These are phyloP conservation scores for Nyctibius grandis DNA, from an alignment of 2,797 vertebrate species.

Conservation along the genomic window DNA sequence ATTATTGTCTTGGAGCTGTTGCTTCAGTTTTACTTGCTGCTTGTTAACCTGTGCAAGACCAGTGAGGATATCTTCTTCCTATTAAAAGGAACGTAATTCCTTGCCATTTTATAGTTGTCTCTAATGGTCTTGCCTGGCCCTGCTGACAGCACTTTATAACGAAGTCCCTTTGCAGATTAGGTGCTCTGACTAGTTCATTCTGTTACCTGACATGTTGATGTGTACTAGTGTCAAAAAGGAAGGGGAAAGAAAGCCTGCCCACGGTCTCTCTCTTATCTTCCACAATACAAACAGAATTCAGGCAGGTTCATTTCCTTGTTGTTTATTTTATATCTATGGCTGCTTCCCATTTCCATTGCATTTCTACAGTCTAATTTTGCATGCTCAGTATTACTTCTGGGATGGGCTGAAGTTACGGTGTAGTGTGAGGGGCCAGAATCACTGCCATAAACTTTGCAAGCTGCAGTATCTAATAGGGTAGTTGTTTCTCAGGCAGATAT, in stretches of 20 bases:
- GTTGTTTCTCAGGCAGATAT: neutral
- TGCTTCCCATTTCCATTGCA: neutral
- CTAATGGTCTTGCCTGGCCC: neutral
- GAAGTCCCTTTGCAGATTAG: neutral
- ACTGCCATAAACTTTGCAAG: neutral
- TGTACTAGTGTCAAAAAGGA: too few relatives aligned
- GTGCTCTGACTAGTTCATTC: neutral
- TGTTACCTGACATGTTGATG: neutral
- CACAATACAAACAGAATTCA: neutral
- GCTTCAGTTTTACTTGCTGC: neutral
- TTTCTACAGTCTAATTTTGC: neutral
- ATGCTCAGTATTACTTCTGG: neutral
- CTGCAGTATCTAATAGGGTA: neutral
- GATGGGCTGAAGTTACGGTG: neutral
- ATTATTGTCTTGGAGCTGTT: neutral
- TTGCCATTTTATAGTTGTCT: neutral
- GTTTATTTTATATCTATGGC: neutral
- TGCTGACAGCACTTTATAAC: neutral
- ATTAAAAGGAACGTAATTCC: neutral
- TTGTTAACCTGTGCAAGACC: neutral
- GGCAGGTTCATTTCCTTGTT: neutral
- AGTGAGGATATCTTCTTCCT: neutral
- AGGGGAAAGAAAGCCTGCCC: neutral
- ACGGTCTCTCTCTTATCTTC: neutral
- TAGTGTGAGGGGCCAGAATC: neutral